A percentile compares a stretch with the other conserved stretches of the same genome.
Evolutionary conservation across 2,797 vertebrate genomes (phyloP).

Genomic region (Myotis findleyi): DNA sequence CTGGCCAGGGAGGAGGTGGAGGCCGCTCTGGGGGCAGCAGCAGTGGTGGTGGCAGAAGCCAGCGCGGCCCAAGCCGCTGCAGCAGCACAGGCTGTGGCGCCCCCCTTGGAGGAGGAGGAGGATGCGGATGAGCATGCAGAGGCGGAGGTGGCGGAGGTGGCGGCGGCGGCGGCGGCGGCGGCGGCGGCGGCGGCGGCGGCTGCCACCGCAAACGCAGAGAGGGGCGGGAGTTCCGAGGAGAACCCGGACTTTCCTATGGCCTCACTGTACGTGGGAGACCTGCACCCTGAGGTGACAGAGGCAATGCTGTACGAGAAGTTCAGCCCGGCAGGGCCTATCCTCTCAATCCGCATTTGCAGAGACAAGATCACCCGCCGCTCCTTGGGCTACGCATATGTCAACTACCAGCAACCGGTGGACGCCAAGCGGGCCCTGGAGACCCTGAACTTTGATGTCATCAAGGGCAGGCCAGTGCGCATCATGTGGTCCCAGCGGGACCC

Average conservation of each 20-base stretch:
- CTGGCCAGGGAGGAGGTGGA: neutral
- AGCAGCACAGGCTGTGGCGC: neutral
- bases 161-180: too few relatives aligned
- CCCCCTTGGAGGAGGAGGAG: neutral
- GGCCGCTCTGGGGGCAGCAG: conserved; percentile 15
- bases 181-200: neutral
- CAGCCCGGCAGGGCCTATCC: conserved; percentile 77
- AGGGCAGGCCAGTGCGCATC: conserved; percentile 80
- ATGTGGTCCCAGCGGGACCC: conserved; percentile 83
- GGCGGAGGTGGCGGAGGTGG: neutral
- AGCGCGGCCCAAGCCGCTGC: neutral
- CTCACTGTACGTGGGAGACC: conserved; percentile 80
- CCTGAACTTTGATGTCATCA: conserved; percentile 80
- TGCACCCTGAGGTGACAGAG: conserved; percentile 59
- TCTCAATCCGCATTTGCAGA: conserved; percentile 79
- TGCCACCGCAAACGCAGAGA: neutral
- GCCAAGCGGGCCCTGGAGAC: conserved; percentile 80
- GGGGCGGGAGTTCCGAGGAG: neutral
- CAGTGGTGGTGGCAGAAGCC: neutral
- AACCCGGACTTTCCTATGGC: conserved; percentile 77
- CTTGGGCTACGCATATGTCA: conserved; percentile 79
- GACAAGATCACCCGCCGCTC: conserved; percentile 81
- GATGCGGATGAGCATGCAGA: neutral
- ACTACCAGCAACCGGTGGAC: conserved; percentile 79
- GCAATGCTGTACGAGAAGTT: conserved; percentile 80